Percentiles rank a stretch among this genome's conserved stretches.
Evolutionary conservation across 1,140 invertebrate genomes (phyloP).

Genomic region (Pentalonia nigronervosa): DNA sequence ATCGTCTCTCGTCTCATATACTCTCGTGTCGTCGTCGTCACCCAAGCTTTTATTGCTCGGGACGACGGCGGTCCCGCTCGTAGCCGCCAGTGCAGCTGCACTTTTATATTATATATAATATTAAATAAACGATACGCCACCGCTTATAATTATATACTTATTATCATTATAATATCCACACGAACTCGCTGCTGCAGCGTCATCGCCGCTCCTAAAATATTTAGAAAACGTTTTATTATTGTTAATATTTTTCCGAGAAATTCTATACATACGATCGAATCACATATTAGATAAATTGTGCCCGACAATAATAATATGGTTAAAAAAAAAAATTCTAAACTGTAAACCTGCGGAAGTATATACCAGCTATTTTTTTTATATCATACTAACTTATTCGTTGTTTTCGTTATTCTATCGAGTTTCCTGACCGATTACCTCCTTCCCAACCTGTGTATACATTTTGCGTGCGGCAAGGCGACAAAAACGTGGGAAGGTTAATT

Average conservation of each 20-base stretch:
- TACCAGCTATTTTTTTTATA: background rate
- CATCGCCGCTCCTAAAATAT: background rate
- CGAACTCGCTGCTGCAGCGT: background rate
- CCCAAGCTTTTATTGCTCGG: slow-evolving; percentile 24
- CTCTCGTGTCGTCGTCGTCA: slow-evolving; percentile 1
- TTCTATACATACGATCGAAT: background rate
- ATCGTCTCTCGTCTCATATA: background rate
- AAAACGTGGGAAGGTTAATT: background rate
- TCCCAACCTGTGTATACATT: background rate
- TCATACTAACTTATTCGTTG: background rate
- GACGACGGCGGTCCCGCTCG: background rate
- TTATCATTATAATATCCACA: background rate
- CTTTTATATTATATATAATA: background rate
- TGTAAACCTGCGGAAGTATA: background rate
- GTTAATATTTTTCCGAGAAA: background rate
- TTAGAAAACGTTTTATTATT: background rate
- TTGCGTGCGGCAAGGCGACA: no score
- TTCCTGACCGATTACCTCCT: background rate
- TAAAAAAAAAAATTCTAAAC: background rate
- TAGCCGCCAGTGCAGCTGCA: background rate
- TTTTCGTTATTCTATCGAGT: background rate
- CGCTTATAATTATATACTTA: background rate
- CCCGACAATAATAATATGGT: background rate
- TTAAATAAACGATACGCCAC: background rate
- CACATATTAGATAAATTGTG: background rate